phyloP scores from a whole-genome alignment of 2,888 invertebrate genomes.

The Dascillus cervinus region DNA sequence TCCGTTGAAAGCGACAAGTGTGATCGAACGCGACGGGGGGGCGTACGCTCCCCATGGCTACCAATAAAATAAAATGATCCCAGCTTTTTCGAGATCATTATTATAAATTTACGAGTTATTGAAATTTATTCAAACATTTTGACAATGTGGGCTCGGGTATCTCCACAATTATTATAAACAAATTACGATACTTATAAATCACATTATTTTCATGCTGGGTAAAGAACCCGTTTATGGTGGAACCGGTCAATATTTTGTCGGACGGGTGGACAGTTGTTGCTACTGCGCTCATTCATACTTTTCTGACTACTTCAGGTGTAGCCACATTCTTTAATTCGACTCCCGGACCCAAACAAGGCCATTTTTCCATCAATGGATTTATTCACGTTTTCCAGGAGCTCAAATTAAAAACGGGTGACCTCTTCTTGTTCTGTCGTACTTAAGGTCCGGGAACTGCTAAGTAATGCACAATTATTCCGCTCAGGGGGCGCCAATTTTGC shows the following conservation, averaged over 20 bases:
- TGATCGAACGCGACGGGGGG: constrained; percentile 33
- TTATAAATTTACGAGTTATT: constrained; percentile 36
- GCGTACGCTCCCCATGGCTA: constrained; percentile 32
- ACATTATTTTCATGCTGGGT: constrained; percentile 34
- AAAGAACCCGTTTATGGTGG: constrained; percentile 33
- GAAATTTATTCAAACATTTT: constrained; percentile 39
- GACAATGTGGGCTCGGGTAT: constrained; percentile 28
- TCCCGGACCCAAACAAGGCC: too few relatives aligned
- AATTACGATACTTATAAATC: constrained; percentile 31
- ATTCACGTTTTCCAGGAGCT: too few relatives aligned
- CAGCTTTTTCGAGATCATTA: constrained; percentile 30
- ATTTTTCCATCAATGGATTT: too few relatives aligned
- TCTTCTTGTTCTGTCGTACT: too few relatives aligned
- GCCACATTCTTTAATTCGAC: constrained; percentile 9
- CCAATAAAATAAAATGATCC: constrained; percentile 37
- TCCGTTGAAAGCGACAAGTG: constrained; percentile 39
- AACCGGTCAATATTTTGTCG: constrained; percentile 34
- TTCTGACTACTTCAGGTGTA: constrained; percentile 13
- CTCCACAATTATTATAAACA: constrained; percentile 30
- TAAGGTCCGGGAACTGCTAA: too few relatives aligned
- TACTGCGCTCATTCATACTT: constrained; percentile 31
- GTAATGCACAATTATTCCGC: too few relatives aligned
- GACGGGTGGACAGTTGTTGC: constrained; percentile 29
- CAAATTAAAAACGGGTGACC: too few relatives aligned
- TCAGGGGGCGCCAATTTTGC: too few relatives aligned